Percentiles rank a stretch among this genome's conserved stretches.
Evolutionary conservation across 2,888 invertebrate genomes (phyloP).

Genomic region (Drosophila neonasuta): DNA sequence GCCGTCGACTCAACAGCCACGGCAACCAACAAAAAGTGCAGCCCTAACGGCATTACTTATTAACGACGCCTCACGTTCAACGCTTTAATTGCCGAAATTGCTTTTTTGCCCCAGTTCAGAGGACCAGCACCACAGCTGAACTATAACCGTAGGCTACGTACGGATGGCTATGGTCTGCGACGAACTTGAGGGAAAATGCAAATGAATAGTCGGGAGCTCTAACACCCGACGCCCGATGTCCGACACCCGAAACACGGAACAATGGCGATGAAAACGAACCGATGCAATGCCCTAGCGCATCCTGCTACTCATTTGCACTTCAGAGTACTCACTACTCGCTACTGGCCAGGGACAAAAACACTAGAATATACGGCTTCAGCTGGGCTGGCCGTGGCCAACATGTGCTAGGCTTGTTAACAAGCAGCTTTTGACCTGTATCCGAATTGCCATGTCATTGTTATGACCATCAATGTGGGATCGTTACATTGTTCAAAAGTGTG

Average conservation of each 20-base stretch:
- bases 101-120: constrained; percentile 7
- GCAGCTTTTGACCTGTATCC: constrained; percentile 60
- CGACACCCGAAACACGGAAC: constrained; percentile 20
- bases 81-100: constrained; percentile 45
- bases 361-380: constrained; percentile 14
- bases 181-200: constrained; percentile 51
- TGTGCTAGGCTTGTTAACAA: constrained; percentile 63
- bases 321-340: neutral
- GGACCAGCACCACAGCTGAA: neutral
- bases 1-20: constrained; percentile 19
- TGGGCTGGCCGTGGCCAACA: constrained; percentile 31
- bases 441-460: constrained; percentile 11
- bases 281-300: constrained; percentile 55
- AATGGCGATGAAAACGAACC: constrained; percentile 30
- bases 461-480: constrained; percentile 17
- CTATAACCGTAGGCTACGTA: neutral
- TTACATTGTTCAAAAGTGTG: constrained; percentile 11
- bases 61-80: constrained; percentile 27
- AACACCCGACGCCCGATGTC: constrained; percentile 10
- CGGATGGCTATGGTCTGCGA: constrained; percentile 16
- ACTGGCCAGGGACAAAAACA: neutral
- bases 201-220: constrained; percentile 63
- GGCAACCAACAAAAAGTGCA: constrained; percentile 5
- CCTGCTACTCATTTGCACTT: constrained; percentile 27
- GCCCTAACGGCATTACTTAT: constrained; percentile 19